Evolutionary conservation across 2,797 vertebrate species (phyloP).

Genomic region (Xenops minutus): DNA sequence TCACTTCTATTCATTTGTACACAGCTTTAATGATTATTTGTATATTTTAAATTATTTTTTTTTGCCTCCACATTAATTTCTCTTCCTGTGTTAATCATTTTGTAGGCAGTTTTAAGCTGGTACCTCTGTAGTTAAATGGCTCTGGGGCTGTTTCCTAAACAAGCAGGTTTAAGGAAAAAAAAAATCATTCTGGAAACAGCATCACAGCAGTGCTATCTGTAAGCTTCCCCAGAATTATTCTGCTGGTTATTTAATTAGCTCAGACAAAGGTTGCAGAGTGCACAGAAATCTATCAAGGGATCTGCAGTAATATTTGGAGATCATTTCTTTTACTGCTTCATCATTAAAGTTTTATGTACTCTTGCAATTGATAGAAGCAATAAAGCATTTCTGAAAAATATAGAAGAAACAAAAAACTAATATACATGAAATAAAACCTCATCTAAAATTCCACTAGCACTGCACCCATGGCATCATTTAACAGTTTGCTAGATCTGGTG

Average conservation of each 20-base stretch:
- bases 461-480: conserved; percentile 13
- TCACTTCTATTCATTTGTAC: not conserved
- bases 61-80: not conserved
- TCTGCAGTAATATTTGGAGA: conserved; percentile 61
- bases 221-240: conserved; percentile 46
- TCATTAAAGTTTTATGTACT: conserved; percentile 63
- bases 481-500: conserved; percentile 25
- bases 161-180: not conserved
- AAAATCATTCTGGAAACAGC: not conserved
- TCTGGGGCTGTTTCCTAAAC: not conserved
- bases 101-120: not conserved
- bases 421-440: conserved; percentile 37
- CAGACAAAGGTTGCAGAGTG: conserved; percentile 56
- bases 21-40: not conserved
- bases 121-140: not conserved
- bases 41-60: not conserved
- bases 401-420: conserved; percentile 29
- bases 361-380: conserved; percentile 42
- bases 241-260: conserved; percentile 62
- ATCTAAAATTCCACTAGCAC: conserved; percentile 24
- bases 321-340: conserved; percentile 51
- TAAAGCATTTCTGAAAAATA: conserved; percentile 50
- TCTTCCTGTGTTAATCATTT: not conserved
- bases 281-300: conserved; percentile 59
- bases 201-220: not conserved